phyloP scores from a whole-genome alignment of 2,113 vertebrate species.

The Cottus gobio region DNA sequence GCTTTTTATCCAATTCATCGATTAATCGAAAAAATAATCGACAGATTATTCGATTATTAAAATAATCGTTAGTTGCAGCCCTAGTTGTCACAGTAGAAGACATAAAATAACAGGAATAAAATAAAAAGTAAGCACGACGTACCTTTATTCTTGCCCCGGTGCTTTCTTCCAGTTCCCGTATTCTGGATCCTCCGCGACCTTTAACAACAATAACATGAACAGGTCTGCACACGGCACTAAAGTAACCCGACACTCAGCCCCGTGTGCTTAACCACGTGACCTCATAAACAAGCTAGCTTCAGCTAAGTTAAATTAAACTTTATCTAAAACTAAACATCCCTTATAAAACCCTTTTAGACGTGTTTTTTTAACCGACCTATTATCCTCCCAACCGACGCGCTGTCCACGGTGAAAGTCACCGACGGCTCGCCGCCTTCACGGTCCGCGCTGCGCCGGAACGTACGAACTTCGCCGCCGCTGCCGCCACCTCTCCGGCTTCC shows the following conservation, averaged over 20 bases:
- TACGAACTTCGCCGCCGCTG: not conserved
- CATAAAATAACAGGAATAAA: too few species aligned
- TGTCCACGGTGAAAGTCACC: conserved; percentile 83
- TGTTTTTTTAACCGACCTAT: conserved; percentile 82
- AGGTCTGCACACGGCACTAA: rapidly evolving
- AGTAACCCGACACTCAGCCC: too few species aligned
- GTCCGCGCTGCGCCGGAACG: not conserved
- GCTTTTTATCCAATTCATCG: too few species aligned
- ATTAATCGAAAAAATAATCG: too few species aligned
- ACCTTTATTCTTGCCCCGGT: conserved; percentile 89
- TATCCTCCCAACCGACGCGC: conserved; percentile 79
- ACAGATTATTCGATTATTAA: too few species aligned
- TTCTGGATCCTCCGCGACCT: conserved; percentile 92
- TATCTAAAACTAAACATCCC: not conserved
- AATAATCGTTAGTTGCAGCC: too few species aligned
- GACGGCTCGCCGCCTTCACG: not conserved
- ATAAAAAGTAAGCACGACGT: too few species aligned
- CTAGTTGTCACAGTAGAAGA: too few species aligned
- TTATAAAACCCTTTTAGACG: not conserved
- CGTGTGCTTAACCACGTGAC: too few species aligned
- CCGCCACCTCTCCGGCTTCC: not conserved
- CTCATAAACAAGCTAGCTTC: not conserved
- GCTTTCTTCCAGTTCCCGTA: conserved; percentile 89
- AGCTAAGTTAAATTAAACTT: too few species aligned
- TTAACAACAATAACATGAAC: not conserved